These are phyloP conservation scores for Cetoscarus ocellatus DNA, from an alignment of 2,797 vertebrate genomes.

Conservation along the genomic window DNA sequence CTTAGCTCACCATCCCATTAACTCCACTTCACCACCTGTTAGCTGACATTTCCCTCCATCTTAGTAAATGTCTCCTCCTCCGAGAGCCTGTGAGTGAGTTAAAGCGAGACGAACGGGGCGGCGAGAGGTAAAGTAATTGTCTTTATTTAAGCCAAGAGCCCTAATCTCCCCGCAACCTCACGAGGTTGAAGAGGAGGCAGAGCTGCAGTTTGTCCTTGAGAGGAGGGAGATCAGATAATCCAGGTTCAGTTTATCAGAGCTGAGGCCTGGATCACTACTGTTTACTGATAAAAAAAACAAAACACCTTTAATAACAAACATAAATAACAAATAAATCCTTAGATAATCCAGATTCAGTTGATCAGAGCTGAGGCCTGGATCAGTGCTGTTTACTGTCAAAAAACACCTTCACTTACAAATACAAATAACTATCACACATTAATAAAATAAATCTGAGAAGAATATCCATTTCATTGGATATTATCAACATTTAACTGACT, in stretches of 20 bases:
- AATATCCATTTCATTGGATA: no score
- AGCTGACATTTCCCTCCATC: constrained; percentile 26
- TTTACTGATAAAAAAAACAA: background rate
- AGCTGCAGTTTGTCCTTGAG: constrained; percentile 35
- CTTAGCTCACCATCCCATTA: constrained; percentile 18
- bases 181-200: constrained; percentile 10
- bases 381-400: no score
- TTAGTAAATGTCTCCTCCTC: constrained; percentile 20
- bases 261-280: background rate
- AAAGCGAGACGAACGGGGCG: constrained; percentile 15
- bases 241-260: constrained; percentile 5
- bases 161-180: constrained; percentile 57
- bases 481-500: no score
- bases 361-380: no score
- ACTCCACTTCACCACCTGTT: constrained; percentile 39
- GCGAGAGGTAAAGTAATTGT: constrained; percentile 43
- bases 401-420: no score
- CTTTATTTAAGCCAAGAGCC: constrained; percentile 55
- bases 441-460: no score
- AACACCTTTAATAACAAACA: background rate
- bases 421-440: no score
- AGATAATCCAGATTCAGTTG: no score
- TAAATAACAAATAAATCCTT: no score
- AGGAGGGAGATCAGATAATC: constrained; percentile 33
- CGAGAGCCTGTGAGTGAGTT: constrained; percentile 26